Conservation (phyloP, 2,888 invertebrate genomes). For the Epinotia demarniana region DNA sequence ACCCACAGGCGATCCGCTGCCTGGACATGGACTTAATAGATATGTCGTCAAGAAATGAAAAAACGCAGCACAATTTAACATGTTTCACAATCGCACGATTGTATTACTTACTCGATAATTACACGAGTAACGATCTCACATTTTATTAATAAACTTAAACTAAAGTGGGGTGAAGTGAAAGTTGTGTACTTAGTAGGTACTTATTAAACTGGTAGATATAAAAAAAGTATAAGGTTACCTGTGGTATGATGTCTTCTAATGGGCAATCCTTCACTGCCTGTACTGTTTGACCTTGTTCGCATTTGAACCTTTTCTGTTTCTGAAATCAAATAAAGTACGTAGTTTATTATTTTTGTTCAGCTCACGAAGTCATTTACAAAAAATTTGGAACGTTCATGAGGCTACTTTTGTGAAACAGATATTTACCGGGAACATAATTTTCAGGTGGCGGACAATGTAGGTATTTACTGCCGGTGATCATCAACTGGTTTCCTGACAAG, state of each 20-base stretch:
- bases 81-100: constrained; percentile 29
- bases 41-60: constrained; percentile 18
- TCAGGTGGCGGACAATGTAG: constrained; percentile 91
- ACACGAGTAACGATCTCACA: constrained; percentile 17
- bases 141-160: not conserved
- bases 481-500: constrained; percentile 90
- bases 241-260: constrained; percentile 85
- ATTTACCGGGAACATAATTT: constrained; percentile 82
- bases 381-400: too few relatives aligned
- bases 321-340: constrained; percentile 56
- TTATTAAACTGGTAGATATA: constrained; percentile 10
- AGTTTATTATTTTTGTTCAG: too few relatives aligned
- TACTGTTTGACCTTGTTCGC: constrained; percentile 83
- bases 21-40: too few relatives aligned
- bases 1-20: constrained; percentile 7
- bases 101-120: constrained; percentile 43
- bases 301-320: constrained; percentile 83
- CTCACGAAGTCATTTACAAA: too few relatives aligned
- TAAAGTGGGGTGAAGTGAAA: constrained; percentile 21
- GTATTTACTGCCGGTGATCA: constrained; percentile 91
- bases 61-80: constrained; percentile 52
- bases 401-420: not conserved
- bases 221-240: constrained; percentile 59
- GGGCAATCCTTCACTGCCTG: constrained; percentile 84
- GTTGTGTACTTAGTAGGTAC: constrained; percentile 1